Evolutionary conservation across 2,888 invertebrate species (phyloP).

Genomic region (Clitarchus hookeri): DNA sequence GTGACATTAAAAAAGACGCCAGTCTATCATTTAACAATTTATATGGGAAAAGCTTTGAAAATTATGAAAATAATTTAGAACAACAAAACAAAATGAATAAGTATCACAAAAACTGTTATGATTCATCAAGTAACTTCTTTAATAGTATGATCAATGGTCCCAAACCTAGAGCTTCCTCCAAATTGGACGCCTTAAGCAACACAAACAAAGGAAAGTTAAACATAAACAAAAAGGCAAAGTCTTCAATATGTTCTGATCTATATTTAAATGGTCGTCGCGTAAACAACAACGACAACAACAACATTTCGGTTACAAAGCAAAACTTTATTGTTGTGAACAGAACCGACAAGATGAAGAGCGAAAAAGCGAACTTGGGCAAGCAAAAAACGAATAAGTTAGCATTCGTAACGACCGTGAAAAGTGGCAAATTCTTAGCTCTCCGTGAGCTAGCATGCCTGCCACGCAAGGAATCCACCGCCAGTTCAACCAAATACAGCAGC

Average conservation of each 20-base stretch:
- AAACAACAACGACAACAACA: too few relatives aligned
- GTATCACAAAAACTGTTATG: constrained; percentile 29
- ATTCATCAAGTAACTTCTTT: constrained; percentile 11
- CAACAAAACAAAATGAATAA: background rate
- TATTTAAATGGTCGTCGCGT: background rate
- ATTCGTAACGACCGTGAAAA: constrained; percentile 81
- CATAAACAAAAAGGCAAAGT: background rate
- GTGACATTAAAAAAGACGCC: too few relatives aligned
- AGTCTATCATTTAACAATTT: too few relatives aligned
- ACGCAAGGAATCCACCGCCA: constrained; percentile 43
- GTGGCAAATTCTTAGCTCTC: constrained; percentile 81
- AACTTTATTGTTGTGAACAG: background rate
- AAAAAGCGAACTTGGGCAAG: background rate
- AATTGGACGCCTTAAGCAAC: background rate
- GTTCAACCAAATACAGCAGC: constrained; percentile 52
- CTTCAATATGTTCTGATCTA: background rate
- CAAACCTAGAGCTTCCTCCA: background rate
- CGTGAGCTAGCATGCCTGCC: constrained; percentile 65
- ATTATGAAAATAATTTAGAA: too few relatives aligned
- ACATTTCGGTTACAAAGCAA: background rate
- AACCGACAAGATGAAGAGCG: background rate
- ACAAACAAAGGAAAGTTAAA: background rate
- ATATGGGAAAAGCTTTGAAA: too few relatives aligned
- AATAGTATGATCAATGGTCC: constrained; percentile 28
- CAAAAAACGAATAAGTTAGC: constrained; percentile 50